These are phyloP conservation scores for Pomacea canaliculata DNA, from an alignment of 2,888 invertebrate genomes.

Conservation along the genomic window DNA sequence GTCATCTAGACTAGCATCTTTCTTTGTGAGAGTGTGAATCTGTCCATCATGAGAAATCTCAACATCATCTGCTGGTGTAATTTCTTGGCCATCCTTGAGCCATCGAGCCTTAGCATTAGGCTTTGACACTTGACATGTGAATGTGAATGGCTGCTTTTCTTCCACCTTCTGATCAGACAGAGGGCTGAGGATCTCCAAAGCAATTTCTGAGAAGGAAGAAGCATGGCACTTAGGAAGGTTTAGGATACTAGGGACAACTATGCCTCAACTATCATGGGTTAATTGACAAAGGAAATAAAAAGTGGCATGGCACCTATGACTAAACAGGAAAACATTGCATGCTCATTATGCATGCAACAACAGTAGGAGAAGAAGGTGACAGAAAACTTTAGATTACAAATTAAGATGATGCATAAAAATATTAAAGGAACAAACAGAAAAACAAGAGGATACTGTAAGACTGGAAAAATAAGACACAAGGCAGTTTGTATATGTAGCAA, in stretches of 20 bases:
- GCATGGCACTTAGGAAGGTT: neutral
- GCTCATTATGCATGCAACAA: too few relatives aligned
- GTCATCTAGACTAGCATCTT: constrained; percentile 56
- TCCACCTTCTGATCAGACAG: constrained; percentile 44
- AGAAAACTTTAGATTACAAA: too few relatives aligned
- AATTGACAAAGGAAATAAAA: too few relatives aligned
- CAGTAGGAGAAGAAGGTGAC: too few relatives aligned
- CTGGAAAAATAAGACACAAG: too few relatives aligned
- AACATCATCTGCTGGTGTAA: constrained; percentile 85
- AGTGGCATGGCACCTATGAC: too few relatives aligned
- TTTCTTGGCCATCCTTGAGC: constrained; percentile 83
- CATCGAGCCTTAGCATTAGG: constrained; percentile 93
- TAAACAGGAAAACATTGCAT: too few relatives aligned
- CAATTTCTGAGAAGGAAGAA: constrained; percentile 39
- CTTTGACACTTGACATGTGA: constrained; percentile 92
- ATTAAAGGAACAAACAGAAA: too few relatives aligned
- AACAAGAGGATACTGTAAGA: too few relatives aligned
- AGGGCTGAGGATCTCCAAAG: constrained; percentile 44
- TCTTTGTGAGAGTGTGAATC: constrained; percentile 57
- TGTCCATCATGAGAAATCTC: constrained; percentile 83
- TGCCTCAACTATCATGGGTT: too few relatives aligned
- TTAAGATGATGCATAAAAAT: too few relatives aligned
- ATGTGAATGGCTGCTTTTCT: constrained; percentile 75
- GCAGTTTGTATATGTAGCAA: too few relatives aligned
- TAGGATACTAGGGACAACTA: neutral